Evolutionary conservation across 2,113 vertebrate species (phyloP), one percentile per base, ranked within the genome.

Genomic region (Poecile atricapillus): DNA sequence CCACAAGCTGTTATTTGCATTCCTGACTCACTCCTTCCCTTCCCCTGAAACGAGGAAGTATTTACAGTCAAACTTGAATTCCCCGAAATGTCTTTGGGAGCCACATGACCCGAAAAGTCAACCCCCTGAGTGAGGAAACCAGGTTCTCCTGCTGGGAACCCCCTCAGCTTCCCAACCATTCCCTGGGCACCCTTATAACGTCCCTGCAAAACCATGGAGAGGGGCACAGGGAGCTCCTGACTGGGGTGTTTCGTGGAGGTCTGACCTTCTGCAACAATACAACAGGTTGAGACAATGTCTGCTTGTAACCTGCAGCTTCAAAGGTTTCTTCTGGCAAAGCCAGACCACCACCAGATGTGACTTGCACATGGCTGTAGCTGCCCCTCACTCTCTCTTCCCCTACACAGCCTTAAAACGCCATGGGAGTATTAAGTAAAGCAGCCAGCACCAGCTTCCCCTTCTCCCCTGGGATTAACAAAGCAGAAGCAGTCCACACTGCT

Each of bases 21-120:
- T 89, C 78, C 94, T 94, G 91, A 91, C 91, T 96, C 93, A 68
- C 70, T 93, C 27, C 43, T 89, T 84, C 81, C 91, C 89, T 91
- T 75, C n/a, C n/a, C 58, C 59, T 31, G 31, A 60, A 73, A 69
- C 0, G 0, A n/a, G 41, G 39, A 53, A 21, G 7, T 27, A 23
- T 65, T 92, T 67, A 49, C 73, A 70, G 60, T 19, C 3, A 2
- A 77, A 85, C 73, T 12, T 58, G 41, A 87, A 74, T n/a, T 77
- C 20, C 37, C 53, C 75, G 7, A 3, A 74, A 81, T 0, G 0
- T 37, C 71, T 81, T 59, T 49, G 35, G 63, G 58, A 79, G 77
- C 43, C 74, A 23, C 0, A 0, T 10, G 83, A 90, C 52, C 41
- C 0, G 1, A 82, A 85, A 71, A 60, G 49, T 49, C 65, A 50